Evolutionary conservation across 2,888 invertebrate species (phyloP), one percentile per base, ranked within the genome.

Genomic region (Blastobasis lacticolella): DNA sequence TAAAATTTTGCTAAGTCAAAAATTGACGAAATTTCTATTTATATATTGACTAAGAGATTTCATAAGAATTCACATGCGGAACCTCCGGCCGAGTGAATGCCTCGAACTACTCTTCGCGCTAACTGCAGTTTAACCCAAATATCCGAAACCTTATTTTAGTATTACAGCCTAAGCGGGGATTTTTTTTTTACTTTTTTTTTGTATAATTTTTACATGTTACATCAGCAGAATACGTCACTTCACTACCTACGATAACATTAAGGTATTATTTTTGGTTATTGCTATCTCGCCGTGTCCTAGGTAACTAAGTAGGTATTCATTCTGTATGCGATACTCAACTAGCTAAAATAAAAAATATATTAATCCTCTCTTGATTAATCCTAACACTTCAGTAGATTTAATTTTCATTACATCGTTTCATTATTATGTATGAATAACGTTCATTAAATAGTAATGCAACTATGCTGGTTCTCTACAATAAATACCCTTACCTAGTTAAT

Each of bases 271-370:
- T 89, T 88, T 88, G 88, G 88, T 89, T 88, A 86, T 87, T 88
- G 87, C 88, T 87, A 83, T 81, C 67, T 81, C 83, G 81, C 72
- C 62, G 61, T 61, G 62, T 60, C 55, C 53, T 65, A 69, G 77
- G 77, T 76, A 79, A 82, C 81, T 73, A 75, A 78, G 73, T 76
- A 75, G 77, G 73, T 76, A 73, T 71, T 68, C 73, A 71, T 74
- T 73, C 72, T 70, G 78, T 71, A 73, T 78, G 83, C 81, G 84
- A 81, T 78, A 85, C 78, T 81, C 83, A 85, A 85, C 85, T 86
- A 88, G 85, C 81, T 87, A 87, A 82, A 88, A 86, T 86, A 84
- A 87, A 86, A 86, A 85, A 88, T 87, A 88, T 88, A 87, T 87
- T 86, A 87, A 81, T 81, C 73, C 81, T 83, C 69, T 75, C 81